Evolutionary conservation across 2,888 invertebrate genomes (phyloP).

Genomic region (Meloe dianella): DNA sequence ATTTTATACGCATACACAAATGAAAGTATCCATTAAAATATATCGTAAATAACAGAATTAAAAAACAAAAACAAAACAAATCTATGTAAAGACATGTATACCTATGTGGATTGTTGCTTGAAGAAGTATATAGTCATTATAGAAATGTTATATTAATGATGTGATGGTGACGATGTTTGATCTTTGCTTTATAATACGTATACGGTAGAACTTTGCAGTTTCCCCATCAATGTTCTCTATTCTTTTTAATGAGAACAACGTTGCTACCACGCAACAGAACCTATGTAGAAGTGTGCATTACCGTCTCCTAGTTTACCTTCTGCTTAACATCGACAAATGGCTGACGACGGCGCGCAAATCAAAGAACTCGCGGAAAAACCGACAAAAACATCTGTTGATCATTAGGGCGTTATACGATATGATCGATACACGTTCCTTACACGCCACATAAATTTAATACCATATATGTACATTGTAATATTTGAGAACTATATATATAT

Average conservation of each 20-base stretch:
- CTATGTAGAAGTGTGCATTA: neutral
- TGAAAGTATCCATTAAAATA: too few relatives aligned
- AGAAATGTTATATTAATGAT: neutral
- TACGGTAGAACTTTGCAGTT: neutral
- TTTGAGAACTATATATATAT: too few relatives aligned
- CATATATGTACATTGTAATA: neutral
- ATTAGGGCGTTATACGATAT: neutral
- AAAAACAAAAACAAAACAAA: neutral
- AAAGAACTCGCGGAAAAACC: conserved; percentile 9
- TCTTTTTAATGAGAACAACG: neutral
- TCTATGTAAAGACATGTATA: neutral
- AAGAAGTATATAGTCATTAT: neutral
- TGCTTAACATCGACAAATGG: neutral
- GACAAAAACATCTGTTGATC: conserved; percentile 3
- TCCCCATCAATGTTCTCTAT: neutral
- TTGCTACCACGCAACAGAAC: neutral
- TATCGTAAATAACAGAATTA: too few relatives aligned
- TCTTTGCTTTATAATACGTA: neutral
- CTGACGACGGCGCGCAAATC: neutral
- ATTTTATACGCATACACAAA: neutral
- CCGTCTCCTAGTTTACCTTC: conserved; percentile 4
- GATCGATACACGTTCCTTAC: neutral
- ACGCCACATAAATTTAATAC: neutral
- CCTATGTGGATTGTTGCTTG: neutral
- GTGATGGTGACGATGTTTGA: neutral